Evolutionary conservation across 2,113 vertebrate genomes (phyloP).

Genomic region (Willisornis vidua): DNA sequence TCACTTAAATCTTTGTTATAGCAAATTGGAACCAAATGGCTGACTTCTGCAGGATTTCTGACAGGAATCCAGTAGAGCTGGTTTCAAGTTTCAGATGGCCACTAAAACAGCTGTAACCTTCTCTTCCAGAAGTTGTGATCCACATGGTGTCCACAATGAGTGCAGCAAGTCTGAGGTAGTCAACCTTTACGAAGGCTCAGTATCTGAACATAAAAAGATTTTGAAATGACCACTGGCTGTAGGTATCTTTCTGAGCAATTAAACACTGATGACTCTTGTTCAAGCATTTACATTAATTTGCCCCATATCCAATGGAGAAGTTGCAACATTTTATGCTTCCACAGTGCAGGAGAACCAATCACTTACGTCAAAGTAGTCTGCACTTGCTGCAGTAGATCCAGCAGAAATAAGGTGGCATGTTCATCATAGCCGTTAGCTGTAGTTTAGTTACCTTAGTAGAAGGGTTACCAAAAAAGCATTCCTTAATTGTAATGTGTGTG

Average conservation of each 20-base stretch:
- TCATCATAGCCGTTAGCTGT: slow-evolving; percentile 77
- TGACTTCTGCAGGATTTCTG: slow-evolving; percentile 81
- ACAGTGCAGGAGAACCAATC: slow-evolving; percentile 69
- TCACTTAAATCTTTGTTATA: slow-evolving; percentile 93
- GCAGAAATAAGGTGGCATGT: slow-evolving; percentile 71
- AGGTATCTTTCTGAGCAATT: slow-evolving; percentile 71
- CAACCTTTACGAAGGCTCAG: slow-evolving; percentile 85
- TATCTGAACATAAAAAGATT: slow-evolving; percentile 84
- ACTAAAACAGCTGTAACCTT: slow-evolving; percentile 79
- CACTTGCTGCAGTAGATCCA: slow-evolving; percentile 77
- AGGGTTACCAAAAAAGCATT: slow-evolving; percentile 77
- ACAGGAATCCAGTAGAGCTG: slow-evolving; percentile 81
- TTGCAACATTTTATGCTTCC: slow-evolving; percentile 74
- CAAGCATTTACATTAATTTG: slow-evolving; percentile 68
- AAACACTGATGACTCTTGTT: slow-evolving; percentile 74
- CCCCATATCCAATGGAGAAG: slow-evolving; percentile 79
- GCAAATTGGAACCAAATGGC: slow-evolving; percentile 83
- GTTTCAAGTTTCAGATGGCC: slow-evolving; percentile 82
- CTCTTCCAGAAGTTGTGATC: slow-evolving; percentile 84
- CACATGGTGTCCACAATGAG: slow-evolving; percentile 86
- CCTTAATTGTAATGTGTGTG: slow-evolving; percentile 75
- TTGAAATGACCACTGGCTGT: slow-evolving; percentile 81
- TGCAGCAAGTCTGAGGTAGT: slow-evolving; percentile 89
- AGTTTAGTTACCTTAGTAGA: slow-evolving; percentile 81
- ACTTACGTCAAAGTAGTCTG: slow-evolving; percentile 73